Conservation (phyloP, 2,113 vertebrate genomes). For the Bubo scandiacus region DNA sequence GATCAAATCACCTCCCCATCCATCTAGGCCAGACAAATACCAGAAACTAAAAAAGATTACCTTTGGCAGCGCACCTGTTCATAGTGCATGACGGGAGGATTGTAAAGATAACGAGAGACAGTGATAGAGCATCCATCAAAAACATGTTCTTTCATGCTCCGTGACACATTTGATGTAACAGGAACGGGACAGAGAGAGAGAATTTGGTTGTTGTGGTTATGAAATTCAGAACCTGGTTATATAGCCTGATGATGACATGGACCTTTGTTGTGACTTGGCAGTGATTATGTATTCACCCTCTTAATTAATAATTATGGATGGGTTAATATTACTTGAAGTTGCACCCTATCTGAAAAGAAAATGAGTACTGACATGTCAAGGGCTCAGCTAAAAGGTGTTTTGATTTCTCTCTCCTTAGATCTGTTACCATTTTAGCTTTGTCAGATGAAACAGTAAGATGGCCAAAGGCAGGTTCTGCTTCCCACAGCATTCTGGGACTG, state of each 20-base stretch:
- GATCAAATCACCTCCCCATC: neutral
- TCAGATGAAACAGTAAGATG: neutral
- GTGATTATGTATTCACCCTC: neutral
- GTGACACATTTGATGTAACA: neutral
- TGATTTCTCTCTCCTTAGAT: neutral
- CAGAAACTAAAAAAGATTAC: neutral
- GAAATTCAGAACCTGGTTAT: slow-evolving; percentile 9
- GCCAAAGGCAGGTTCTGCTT: neutral
- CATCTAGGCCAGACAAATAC: neutral
- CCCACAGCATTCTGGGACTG: neutral
- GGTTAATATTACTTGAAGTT: neutral
- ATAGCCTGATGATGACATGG: neutral
- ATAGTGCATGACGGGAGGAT: neutral
- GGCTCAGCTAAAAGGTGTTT: neutral
- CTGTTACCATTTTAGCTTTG: neutral
- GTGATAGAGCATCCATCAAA: neutral
- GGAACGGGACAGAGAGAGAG: neutral
- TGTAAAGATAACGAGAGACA: neutral
- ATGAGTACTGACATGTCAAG: neutral
- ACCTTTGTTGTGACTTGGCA: neutral
- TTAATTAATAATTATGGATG: slow-evolving; percentile 32
- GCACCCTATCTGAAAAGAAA: neutral
- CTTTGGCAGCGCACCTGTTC: neutral
- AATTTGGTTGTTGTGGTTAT: neutral
- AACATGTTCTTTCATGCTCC: neutral